phyloP scores from a whole-genome alignment of 2,888 invertebrate species.

The Pyrochroa serraticornis region DNA sequence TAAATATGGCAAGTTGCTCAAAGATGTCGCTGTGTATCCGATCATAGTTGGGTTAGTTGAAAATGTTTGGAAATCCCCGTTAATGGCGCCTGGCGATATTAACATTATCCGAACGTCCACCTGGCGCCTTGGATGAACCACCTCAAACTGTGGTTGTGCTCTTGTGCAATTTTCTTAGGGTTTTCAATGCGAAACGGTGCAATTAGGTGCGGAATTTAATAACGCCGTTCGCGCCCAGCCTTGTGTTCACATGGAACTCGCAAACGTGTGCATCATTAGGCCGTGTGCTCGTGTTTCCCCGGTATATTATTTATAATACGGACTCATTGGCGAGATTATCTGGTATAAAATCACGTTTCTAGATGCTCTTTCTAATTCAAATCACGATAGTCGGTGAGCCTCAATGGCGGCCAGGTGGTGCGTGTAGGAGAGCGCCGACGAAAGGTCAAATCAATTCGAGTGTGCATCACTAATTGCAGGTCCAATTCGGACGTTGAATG shows the following conservation, averaged over 20 bases:
- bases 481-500: background rate
- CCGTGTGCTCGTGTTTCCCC: slow-evolving; percentile 19
- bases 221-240: background rate
- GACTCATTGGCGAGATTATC: slow-evolving; percentile 33
- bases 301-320: slow-evolving; percentile 17
- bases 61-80: too few relatives aligned
- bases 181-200: background rate
- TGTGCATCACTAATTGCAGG: background rate
- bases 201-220: slow-evolving; percentile 7
- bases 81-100: too few relatives aligned
- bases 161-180: too few relatives aligned
- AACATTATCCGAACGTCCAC: too few relatives aligned
- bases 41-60: too few relatives aligned
- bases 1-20: too few relatives aligned
- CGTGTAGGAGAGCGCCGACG: slow-evolving; percentile 14
- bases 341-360: slow-evolving; percentile 37
- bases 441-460: slow-evolving; percentile 17
- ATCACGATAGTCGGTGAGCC: slow-evolving; percentile 31
- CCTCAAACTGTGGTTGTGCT: too few relatives aligned
- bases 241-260: slow-evolving; percentile 6
- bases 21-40: too few relatives aligned
- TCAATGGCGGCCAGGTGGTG: slow-evolving; percentile 15
- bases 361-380: slow-evolving; percentile 34
- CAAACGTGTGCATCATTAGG: slow-evolving; percentile 11
- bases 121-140: too few relatives aligned